A percentile compares a stretch with the other conserved stretches of the same genome.
Conservation (phyloP, 1,140 invertebrate genomes). For the Caenorhabditis briggsae region DNA sequence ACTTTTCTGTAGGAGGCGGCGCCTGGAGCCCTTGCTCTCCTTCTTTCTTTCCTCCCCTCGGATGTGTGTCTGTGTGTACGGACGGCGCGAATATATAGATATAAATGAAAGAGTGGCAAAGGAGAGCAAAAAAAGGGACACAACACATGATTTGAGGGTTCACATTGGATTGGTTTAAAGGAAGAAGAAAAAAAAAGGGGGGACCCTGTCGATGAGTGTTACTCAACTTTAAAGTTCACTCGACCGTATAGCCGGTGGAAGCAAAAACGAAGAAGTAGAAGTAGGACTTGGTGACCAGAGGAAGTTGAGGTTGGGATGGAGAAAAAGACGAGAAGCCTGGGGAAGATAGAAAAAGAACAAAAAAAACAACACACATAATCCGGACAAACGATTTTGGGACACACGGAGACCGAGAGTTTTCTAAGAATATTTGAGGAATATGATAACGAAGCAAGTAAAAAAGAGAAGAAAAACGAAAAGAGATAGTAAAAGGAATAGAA, state of each 20-base stretch:
- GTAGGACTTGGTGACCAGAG: slow-evolving; percentile 44
- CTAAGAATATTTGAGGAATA: background rate
- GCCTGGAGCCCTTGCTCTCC: slow-evolving; percentile 22
- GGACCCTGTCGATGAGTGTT: slow-evolving; percentile 23
- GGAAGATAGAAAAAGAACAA: too few relatives aligned
- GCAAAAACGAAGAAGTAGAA: slow-evolving; percentile 15
- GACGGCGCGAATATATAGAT: slow-evolving; percentile 31
- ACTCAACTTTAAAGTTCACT: slow-evolving; percentile 56
- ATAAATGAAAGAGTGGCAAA: slow-evolving; percentile 50
- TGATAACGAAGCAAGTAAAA: slow-evolving; percentile 17
- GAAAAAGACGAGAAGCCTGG: background rate
- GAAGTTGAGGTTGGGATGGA: slow-evolving; percentile 38
- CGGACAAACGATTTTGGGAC: background rate
- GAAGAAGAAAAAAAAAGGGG: background rate
- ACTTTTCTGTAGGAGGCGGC: slow-evolving; percentile 40
- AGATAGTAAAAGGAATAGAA: background rate
- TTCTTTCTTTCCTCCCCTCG: background rate
- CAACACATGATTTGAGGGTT: slow-evolving; percentile 53
- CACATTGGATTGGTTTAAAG: slow-evolving; percentile 48
- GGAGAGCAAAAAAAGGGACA: slow-evolving; percentile 38
- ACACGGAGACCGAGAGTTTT: background rate
- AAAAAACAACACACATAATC: slow-evolving; percentile 20
- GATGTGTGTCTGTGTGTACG: background rate
- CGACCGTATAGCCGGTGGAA: slow-evolving; percentile 50
- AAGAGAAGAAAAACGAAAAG: background rate